phyloP scores from a whole-genome alignment of 1,140 invertebrate genomes.

The Lamellibrachia luymesi region DNA sequence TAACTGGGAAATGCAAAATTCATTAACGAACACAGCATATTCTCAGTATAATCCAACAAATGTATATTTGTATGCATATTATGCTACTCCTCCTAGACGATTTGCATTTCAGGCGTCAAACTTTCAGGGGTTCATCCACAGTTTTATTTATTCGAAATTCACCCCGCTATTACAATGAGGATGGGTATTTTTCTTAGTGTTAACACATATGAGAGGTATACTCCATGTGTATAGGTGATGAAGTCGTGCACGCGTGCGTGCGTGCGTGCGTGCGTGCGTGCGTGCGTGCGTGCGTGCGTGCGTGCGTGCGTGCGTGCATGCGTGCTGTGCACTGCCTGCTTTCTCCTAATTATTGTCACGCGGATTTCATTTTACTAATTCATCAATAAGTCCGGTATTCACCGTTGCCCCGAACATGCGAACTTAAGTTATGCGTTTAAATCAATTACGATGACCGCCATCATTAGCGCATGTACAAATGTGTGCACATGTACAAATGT shows the following conservation, averaged over 20 bases:
- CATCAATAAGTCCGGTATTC: not conserved
- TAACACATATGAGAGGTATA: not conserved
- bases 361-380: not conserved
- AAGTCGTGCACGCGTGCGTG: not conserved
- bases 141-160: too few relatives aligned
- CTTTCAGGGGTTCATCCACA: too few relatives aligned
- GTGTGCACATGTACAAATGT: too few relatives aligned
- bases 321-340: not conserved
- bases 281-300: not conserved
- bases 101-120: too few relatives aligned
- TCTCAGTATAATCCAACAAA: too few relatives aligned
- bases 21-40: not conserved
- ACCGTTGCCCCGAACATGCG: not conserved
- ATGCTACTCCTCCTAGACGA: too few relatives aligned
- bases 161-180: too few relatives aligned
- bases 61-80: too few relatives aligned
- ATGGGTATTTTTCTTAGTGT: not conserved
- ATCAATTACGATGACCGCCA: not conserved
- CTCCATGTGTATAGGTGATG: not conserved
- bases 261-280: too few relatives aligned
- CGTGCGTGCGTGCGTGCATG: not conserved
- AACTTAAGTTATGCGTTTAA: not conserved
- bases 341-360: not conserved
- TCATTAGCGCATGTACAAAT: not conserved
- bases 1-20: not conserved